phyloP scores from a whole-genome alignment of 2,113 vertebrate genomes.

The Leuciscus idus region DNA sequence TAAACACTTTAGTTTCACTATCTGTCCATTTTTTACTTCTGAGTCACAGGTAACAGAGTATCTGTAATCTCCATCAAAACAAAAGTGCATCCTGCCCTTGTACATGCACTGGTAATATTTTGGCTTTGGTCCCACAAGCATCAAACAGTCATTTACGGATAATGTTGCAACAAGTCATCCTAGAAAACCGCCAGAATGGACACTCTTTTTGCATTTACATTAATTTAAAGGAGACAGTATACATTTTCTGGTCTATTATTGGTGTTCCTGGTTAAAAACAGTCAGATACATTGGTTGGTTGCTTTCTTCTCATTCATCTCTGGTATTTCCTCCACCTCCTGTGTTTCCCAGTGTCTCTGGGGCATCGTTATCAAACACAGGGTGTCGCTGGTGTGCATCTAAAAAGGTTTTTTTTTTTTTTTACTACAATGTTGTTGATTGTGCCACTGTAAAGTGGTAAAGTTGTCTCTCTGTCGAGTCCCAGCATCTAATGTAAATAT shows the following conservation, averaged over 20 bases:
- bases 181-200: neutral
- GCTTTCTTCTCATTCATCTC: neutral
- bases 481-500: neutral
- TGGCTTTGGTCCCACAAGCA: neutral
- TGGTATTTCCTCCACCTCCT: neutral
- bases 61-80: neutral
- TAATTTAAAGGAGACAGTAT: neutral
- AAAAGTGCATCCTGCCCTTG: neutral
- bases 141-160: neutral
- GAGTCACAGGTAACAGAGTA: neutral
- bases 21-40: neutral
- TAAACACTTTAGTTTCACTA: neutral
- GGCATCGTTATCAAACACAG: neutral
- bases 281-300: neutral
- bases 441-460: neutral
- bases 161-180: neutral
- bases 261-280: neutral
- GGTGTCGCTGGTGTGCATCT: neutral
- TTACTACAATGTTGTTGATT: too few species aligned
- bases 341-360: slow-evolving; percentile 1
- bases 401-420: neutral
- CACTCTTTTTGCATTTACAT: neutral
- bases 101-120: neutral
- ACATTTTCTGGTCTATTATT: neutral
- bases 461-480: neutral